Percentiles rank a stretch among this genome's conserved stretches.
phyloP scores from a whole-genome alignment of 2,888 invertebrate species.

The Parelbella ahira region DNA sequence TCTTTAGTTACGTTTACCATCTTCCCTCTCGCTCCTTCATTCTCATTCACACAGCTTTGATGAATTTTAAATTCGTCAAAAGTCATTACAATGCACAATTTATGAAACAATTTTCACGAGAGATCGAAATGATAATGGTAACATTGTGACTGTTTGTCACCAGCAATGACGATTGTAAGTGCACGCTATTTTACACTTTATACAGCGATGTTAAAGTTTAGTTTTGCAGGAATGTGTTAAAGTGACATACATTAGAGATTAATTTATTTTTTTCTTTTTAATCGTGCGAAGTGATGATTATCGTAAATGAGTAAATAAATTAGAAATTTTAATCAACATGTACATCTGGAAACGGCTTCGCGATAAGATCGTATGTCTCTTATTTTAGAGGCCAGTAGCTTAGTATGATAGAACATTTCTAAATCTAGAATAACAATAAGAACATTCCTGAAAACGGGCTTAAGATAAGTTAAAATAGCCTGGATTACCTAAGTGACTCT shows the following conservation, averaged over 20 bases:
- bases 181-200: not conserved
- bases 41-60: not conserved
- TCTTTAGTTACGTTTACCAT: too few species aligned
- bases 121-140: conserved; percentile 8
- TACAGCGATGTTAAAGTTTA: not conserved
- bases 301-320: conserved; percentile 30
- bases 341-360: conserved; percentile 6
- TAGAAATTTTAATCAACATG: conserved; percentile 2
- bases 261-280: conserved; percentile 37
- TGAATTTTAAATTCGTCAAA: not conserved
- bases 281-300: conserved; percentile 46
- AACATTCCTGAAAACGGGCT: too few species aligned
- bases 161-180: too few species aligned
- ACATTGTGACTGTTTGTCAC: conserved; percentile 1
- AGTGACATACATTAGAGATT: conserved; percentile 31
- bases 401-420: too few species aligned
- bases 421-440: too few species aligned
- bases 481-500: too few species aligned
- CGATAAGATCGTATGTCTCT: too few species aligned
- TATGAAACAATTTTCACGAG: conserved; percentile 6
- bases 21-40: too few species aligned
- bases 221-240: not conserved
- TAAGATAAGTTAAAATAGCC: too few species aligned
- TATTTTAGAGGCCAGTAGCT: too few species aligned
- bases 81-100: conserved; percentile 6